Conservation (phyloP, 2,797 vertebrate species). For the Crenichthys baileyi region DNA sequence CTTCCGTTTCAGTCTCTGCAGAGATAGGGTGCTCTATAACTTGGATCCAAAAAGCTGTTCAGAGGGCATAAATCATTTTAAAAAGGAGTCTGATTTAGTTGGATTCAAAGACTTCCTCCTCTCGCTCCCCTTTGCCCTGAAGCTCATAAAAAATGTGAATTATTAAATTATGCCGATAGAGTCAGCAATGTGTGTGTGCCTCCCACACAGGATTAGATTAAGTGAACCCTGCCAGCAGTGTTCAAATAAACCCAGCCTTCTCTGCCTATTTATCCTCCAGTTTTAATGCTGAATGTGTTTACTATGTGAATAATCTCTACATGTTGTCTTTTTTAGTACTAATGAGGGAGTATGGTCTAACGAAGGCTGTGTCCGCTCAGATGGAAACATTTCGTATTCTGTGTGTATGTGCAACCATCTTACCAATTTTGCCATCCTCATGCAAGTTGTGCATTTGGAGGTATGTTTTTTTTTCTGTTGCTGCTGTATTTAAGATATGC, state of each 20-base stretch:
- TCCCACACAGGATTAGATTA: conserved; percentile 33
- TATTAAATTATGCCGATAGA: conserved; percentile 49
- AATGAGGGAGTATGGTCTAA: conserved; percentile 90
- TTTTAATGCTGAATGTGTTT: neutral
- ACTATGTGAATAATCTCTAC: conserved; percentile 13
- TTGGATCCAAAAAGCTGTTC: conserved; percentile 52
- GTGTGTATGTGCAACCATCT: conserved; percentile 94
- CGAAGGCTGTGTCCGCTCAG: conserved; percentile 85
- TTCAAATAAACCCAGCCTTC: conserved; percentile 6
- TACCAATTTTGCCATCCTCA: conserved; percentile 98
- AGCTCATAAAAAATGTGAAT: conserved; percentile 60
- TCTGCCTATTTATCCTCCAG: conserved; percentile 4
- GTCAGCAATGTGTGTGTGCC: conserved; percentile 26
- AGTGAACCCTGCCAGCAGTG: conserved; percentile 31
- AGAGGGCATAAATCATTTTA: conserved; percentile 62
- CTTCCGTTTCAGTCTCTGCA: conserved; percentile 1
- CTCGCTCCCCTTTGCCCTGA: conserved; percentile 49
- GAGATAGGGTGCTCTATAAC: conserved; percentile 47
- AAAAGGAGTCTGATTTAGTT: conserved; percentile 69
- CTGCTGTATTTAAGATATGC: neutral
- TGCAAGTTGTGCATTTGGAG: conserved; percentile 97
- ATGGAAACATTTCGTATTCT: conserved; percentile 88
- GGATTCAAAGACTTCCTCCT: conserved; percentile 55
- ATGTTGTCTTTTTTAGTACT: conserved; percentile 77
- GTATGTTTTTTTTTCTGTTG: conserved; percentile 73